phyloP scores from a whole-genome alignment of 2,888 invertebrate species.

The Drosophila kanekoi region DNA sequence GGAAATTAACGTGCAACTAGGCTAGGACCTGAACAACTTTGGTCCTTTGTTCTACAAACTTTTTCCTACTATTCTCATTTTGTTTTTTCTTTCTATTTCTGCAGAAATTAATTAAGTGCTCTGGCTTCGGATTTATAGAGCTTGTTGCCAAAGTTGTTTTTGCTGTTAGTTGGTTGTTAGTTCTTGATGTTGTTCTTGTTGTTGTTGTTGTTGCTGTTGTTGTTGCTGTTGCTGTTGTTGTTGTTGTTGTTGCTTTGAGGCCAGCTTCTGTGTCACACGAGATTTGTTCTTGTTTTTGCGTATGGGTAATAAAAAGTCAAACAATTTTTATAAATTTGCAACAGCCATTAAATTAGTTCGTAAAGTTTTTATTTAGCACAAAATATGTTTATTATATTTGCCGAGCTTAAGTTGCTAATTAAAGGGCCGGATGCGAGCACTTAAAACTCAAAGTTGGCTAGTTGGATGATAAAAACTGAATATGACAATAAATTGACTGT shows the following conservation, averaged over 20 bases:
- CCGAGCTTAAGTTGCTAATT: slow-evolving; percentile 61
- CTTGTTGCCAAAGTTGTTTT: slow-evolving; percentile 64
- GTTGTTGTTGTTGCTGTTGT: too few species aligned
- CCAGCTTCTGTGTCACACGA: slow-evolving; percentile 56
- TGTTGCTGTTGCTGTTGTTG: slow-evolving; percentile 25
- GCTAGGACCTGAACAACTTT: slow-evolving; percentile 61
- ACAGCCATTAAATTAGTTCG: slow-evolving; percentile 62
- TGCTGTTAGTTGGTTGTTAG: slow-evolving; percentile 29
- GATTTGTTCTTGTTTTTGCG: slow-evolving; percentile 25
- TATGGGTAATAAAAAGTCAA: slow-evolving; percentile 45
- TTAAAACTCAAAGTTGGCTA: slow-evolving; percentile 22
- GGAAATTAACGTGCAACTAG: slow-evolving; percentile 78
- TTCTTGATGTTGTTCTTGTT: slow-evolving; percentile 22
- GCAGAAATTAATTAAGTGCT: slow-evolving; percentile 77
- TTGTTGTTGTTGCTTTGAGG: slow-evolving; percentile 25
- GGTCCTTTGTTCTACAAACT: slow-evolving; percentile 78
- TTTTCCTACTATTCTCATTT: slow-evolving; percentile 28
- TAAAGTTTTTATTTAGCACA: slow-evolving; percentile 53
- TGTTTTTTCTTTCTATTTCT: slow-evolving; percentile 21
- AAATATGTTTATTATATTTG: slow-evolving; percentile 36
- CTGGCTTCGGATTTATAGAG: slow-evolving; percentile 69
- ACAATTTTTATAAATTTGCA: slow-evolving; percentile 62
- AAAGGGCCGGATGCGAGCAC: slow-evolving; percentile 43
- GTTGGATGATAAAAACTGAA: slow-evolving; percentile 5
- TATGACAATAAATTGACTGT: slow-evolving; percentile 17